A percentile compares a stretch with the other conserved stretches of the same genome.
Conservation (phyloP, 1,140 invertebrate genomes). For the Drosophila nikananu region DNA sequence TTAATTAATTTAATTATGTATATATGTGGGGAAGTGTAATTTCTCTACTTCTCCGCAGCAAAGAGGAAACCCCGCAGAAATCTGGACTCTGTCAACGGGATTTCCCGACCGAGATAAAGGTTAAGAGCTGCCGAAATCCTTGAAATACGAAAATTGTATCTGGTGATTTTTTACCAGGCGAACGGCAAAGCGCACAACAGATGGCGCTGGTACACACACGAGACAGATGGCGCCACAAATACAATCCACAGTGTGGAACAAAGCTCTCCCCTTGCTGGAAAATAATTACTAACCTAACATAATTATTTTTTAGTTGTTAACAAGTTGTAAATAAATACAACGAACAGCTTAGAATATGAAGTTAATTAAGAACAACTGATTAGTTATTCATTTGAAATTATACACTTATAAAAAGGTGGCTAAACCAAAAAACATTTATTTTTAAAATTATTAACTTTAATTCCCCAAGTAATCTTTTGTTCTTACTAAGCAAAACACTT, state of each 20-base stretch:
- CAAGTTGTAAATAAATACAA: too few species aligned
- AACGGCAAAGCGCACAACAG: constrained; percentile 44
- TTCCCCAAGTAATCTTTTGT: background rate
- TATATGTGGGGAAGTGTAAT: constrained; percentile 32
- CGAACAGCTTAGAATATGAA: background rate
- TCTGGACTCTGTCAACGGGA: constrained; percentile 43
- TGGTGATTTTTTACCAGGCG: background rate
- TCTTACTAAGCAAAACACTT: background rate
- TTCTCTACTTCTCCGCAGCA: constrained; percentile 25
- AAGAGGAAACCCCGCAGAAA: constrained; percentile 54
- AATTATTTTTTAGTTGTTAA: background rate
- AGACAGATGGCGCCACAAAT: constrained; percentile 55
- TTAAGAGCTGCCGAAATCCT: constrained; percentile 7
- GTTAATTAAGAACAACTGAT: background rate
- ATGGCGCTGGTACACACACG: constrained; percentile 33
- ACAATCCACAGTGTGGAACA: constrained; percentile 50
- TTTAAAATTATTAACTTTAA: background rate
- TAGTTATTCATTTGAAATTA: too few species aligned
- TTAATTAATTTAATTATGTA: constrained; percentile 81
- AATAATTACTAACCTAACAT: constrained; percentile 1
- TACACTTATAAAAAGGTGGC: background rate
- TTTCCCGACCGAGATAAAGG: constrained; percentile 27
- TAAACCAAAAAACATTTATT: background rate
- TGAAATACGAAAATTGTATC: background rate
- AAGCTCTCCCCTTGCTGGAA: constrained; percentile 35